Conservation (phyloP, 2,797 vertebrate genomes). For the Cuniculus paca region DNA sequence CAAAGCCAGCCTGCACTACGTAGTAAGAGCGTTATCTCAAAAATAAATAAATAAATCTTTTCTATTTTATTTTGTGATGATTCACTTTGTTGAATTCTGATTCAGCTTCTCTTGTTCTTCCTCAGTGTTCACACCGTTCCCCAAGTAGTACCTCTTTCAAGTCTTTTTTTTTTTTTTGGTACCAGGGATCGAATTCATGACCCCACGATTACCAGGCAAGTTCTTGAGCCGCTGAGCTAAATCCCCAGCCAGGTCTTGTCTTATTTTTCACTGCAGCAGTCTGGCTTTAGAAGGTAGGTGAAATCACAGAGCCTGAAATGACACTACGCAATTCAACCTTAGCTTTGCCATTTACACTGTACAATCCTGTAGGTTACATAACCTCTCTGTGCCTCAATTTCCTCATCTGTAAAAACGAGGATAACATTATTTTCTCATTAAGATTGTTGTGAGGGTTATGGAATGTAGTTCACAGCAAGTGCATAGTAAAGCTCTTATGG, state of each 20-base stretch:
- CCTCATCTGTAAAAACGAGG: constrained; percentile 8
- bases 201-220: too few species aligned
- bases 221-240: too few species aligned
- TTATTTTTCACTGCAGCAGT: constrained; percentile 10
- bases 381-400: neutral
- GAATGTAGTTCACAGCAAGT: neutral
- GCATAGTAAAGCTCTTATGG: neutral
- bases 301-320: neutral
- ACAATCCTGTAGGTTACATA: constrained; percentile 16
- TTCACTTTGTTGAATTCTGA: neutral
- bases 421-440: neutral
- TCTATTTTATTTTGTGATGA: neutral
- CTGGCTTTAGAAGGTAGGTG: neutral
- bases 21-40: neutral
- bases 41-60: neutral
- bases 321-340: neutral
- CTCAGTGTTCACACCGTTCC: neutral
- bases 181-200: too few species aligned
- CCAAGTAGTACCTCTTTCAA: neutral
- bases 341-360: neutral
- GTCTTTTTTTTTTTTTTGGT: too few species aligned
- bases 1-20: neutral
- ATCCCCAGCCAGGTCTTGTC: too few species aligned
- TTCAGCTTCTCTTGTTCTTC: neutral
- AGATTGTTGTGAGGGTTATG: neutral